These are phyloP conservation scores for Allophyes oxyacanthae DNA, from an alignment of 2,888 invertebrate species.

Conservation along the genomic window DNA sequence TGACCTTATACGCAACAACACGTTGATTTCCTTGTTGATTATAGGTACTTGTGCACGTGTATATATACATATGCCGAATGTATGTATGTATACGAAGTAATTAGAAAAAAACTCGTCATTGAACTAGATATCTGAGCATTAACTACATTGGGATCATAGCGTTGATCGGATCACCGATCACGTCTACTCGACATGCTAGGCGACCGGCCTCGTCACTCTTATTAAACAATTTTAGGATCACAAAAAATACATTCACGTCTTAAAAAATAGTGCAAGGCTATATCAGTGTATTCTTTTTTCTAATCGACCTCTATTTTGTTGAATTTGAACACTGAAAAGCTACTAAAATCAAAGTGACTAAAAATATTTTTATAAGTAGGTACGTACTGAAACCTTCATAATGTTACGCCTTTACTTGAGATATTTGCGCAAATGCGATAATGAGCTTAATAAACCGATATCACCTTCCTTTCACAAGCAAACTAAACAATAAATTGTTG, in stretches of 20 bases:
- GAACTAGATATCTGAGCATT: constrained; percentile 53
- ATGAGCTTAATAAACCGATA: neutral
- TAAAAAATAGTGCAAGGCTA: constrained; percentile 24
- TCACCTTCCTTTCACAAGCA: neutral
- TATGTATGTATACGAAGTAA: constrained; percentile 43
- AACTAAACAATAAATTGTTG: neutral
- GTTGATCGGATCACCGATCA: constrained; percentile 42
- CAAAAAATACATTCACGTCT: constrained; percentile 13
- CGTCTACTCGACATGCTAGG: constrained; percentile 27
- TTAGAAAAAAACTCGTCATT: constrained; percentile 56
- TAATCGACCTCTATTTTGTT: neutral
- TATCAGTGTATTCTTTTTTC: constrained; percentile 1
- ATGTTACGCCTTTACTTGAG: too few relatives aligned
- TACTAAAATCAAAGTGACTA: too few relatives aligned
- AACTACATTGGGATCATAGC: constrained; percentile 30
- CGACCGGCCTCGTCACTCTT: constrained; percentile 22
- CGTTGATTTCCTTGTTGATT: constrained; percentile 64
- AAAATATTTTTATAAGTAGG: too few relatives aligned
- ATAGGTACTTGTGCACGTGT: constrained; percentile 1
- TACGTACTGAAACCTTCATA: too few relatives aligned
- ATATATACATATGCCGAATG: constrained; percentile 9
- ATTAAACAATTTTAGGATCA: constrained; percentile 10
- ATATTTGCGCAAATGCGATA: too few relatives aligned
- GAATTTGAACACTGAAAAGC: too few relatives aligned
- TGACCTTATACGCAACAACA: constrained; percentile 63